phyloP scores from a whole-genome alignment of 1,140 invertebrate genomes.

The Ctenoplectra terminalis region DNA sequence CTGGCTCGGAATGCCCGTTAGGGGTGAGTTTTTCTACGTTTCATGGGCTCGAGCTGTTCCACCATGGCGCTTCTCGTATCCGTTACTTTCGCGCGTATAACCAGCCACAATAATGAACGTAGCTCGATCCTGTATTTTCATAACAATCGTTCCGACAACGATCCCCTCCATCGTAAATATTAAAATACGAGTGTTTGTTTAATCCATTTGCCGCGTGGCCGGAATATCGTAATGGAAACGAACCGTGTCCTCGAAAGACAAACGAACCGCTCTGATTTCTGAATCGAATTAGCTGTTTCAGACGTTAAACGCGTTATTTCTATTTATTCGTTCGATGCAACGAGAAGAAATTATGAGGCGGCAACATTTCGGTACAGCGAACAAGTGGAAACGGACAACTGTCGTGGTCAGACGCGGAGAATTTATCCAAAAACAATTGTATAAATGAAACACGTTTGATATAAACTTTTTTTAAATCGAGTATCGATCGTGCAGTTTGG shows the following conservation, averaged over 20 bases:
- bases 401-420: no score
- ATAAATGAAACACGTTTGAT: no score
- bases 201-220: not conserved
- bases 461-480: not conserved
- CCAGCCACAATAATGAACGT: conserved; percentile 1
- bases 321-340: conserved; percentile 1
- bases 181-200: conserved; percentile 20
- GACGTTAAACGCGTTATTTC: conserved; percentile 17
- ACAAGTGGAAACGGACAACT: not conserved
- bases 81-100: not conserved
- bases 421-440: no score
- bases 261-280: not conserved
- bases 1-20: not conserved
- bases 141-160: conserved; percentile 5
- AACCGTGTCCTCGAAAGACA: conserved; percentile 2
- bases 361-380: not conserved
- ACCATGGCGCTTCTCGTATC: no score
- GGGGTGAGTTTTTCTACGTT: conserved; percentile 9
- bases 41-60: not conserved
- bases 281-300: not conserved
- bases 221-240: conserved; percentile 10
- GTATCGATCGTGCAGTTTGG: not conserved
- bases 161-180: not conserved
- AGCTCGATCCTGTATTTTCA: not conserved
- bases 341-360: not conserved